phyloP scores from a whole-genome alignment of 2,797 vertebrate species.

The Ara ararauna region DNA sequence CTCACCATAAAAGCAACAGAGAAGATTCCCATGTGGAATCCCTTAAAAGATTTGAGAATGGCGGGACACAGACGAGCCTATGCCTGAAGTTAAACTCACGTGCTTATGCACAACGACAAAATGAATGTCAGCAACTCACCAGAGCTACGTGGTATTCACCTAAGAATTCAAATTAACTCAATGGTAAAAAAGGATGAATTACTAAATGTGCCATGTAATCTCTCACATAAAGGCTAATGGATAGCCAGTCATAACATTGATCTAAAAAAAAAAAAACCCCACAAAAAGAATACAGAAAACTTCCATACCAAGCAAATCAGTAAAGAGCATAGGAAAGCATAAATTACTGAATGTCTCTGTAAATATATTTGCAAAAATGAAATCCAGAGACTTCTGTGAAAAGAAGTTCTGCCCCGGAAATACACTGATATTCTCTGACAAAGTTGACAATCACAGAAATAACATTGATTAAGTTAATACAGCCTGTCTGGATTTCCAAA shows the following conservation, averaged over 20 bases:
- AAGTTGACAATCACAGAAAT: background rate
- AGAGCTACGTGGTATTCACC: background rate
- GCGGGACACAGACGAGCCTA: background rate
- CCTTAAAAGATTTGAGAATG: background rate
- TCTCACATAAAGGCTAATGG: background rate
- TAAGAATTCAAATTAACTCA: background rate
- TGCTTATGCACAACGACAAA: background rate
- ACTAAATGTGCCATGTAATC: background rate
- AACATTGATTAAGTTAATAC: background rate
- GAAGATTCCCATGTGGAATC: background rate
- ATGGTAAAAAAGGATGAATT: background rate
- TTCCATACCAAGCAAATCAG: background rate
- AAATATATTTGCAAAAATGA: background rate
- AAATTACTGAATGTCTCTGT: background rate
- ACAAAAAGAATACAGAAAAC: background rate
- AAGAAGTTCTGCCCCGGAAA: background rate
- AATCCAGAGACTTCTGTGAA: background rate
- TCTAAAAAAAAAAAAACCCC: background rate
- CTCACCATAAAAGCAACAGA: background rate
- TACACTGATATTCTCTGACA: background rate
- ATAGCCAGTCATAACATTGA: background rate
- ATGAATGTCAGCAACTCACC: background rate
- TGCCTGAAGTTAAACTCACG: background rate
- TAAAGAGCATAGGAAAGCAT: background rate
- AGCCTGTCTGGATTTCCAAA: background rate